A percentile compares a stretch with the other conserved stretches of the same genome.
Evolutionary conservation across 2,113 vertebrate species (phyloP).

Genomic region (Crotalus helleri): DNA sequence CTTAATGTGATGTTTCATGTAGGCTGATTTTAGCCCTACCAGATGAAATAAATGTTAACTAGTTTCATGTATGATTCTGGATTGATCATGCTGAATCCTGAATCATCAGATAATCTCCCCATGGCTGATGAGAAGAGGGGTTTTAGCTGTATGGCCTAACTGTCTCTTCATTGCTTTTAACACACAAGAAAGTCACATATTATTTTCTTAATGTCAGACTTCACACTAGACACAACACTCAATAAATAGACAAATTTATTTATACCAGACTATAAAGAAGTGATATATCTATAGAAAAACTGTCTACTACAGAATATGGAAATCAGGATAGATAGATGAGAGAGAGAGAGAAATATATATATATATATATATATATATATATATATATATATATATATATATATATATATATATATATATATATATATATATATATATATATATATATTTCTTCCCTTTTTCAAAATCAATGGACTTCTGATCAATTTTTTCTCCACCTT

Average conservation of each 20-base stretch:
- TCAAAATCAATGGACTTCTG: neutral
- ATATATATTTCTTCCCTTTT: neutral
- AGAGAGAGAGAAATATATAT: too few species aligned
- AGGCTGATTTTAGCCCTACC: conserved; percentile 12
- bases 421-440: too few species aligned
- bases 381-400: too few species aligned
- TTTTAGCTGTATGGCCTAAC: neutral
- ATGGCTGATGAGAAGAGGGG: neutral
- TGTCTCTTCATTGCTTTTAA: neutral
- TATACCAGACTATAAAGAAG: neutral
- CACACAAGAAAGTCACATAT: neutral
- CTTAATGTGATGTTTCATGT: conserved; percentile 6
- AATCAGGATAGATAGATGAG: neutral
- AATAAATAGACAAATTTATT: neutral
- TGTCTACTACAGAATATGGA: neutral
- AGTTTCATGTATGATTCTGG: neutral
- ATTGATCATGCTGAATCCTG: neutral
- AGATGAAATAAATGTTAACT: conserved; percentile 32
- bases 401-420: too few species aligned
- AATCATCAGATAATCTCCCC: neutral
- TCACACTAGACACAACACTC: neutral
- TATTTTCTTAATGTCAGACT: neutral
- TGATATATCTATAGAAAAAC: neutral
- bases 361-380: too few species aligned
- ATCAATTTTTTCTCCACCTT: neutral